Conservation (phyloP, 1,140 invertebrate genomes). For the Drosophila ambigua region DNA sequence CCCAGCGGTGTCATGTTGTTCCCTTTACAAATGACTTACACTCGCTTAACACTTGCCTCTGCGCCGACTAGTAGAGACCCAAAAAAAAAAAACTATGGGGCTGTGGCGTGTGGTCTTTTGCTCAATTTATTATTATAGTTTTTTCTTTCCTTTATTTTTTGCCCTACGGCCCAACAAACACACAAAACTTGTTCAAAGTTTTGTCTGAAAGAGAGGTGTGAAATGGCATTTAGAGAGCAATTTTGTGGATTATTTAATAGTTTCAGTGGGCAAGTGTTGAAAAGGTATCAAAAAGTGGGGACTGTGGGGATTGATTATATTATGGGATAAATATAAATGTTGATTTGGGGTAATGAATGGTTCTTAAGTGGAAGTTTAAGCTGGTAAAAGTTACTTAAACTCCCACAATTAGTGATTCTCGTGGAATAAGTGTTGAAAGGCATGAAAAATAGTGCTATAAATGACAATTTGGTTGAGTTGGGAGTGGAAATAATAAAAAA, state of each 20-base stretch:
- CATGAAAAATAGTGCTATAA: no score
- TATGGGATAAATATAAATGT: not conserved
- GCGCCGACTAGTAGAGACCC: conserved; percentile 24
- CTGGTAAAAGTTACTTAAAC: no score
- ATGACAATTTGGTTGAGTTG: no score
- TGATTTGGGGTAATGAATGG: not conserved
- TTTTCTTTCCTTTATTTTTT: conserved; percentile 5
- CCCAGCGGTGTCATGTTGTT: conserved; percentile 48
- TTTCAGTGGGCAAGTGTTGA: conserved; percentile 8
- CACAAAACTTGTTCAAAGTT: conserved; percentile 46
- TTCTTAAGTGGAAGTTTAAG: no score
- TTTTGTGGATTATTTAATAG: conserved; percentile 48
- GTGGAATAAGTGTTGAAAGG: no score
- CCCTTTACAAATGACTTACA: conserved; percentile 79
- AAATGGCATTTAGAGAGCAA: conserved; percentile 39
- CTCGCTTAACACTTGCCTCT: conserved; percentile 49
- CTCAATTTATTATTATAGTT: conserved; percentile 30
- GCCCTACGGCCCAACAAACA: conserved; percentile 26
- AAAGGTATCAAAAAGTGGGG: conserved; percentile 18
- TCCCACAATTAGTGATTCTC: no score
- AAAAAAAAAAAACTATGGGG: conserved; percentile 23
- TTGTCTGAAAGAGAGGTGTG: conserved; percentile 26
- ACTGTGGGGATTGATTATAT: conserved; percentile 8
- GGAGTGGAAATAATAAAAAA: no score
- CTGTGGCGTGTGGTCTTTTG: conserved; percentile 65